Conservation (phyloP, 92 coral and sea anemone species). For the Paramuricea clavata region DNA sequence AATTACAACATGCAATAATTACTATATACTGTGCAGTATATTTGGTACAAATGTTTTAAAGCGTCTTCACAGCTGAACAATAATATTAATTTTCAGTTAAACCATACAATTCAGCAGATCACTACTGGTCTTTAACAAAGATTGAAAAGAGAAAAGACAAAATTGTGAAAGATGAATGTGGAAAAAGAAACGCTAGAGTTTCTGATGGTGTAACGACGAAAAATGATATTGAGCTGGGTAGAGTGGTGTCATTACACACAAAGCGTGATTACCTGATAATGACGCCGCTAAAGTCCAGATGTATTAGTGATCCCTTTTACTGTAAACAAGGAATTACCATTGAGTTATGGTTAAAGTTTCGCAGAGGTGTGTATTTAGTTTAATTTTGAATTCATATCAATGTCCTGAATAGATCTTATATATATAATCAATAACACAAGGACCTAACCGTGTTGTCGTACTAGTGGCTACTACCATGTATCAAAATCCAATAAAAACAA, state of each 20-base stretch:
- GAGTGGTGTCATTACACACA: conserved; percentile 81
- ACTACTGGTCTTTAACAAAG: conserved; percentile 36
- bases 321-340: conserved; percentile 32
- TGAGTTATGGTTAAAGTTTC: conserved; percentile 51
- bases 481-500: no score
- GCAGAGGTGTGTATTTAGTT: conserved; percentile 26
- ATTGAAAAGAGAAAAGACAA: background rate
- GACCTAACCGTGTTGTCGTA: no score
- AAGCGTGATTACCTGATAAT: conserved; percentile 49
- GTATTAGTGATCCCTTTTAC: conserved; percentile 20
- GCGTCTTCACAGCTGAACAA: no score
- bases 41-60: background rate
- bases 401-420: background rate
- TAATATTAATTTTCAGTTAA: conserved; percentile 27
- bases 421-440: background rate
- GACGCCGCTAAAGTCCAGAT: background rate
- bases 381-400: background rate
- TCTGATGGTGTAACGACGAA: conserved; percentile 71
- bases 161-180: conserved; percentile 29
- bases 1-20: no score
- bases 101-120: conserved; percentile 32
- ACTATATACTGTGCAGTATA: no score
- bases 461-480: no score
- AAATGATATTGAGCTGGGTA: conserved; percentile 82
- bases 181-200: conserved; percentile 11